These are phyloP conservation scores for Salvelinus namaycush DNA, from an alignment of 2,113 vertebrate genomes.

Conservation along the genomic window DNA sequence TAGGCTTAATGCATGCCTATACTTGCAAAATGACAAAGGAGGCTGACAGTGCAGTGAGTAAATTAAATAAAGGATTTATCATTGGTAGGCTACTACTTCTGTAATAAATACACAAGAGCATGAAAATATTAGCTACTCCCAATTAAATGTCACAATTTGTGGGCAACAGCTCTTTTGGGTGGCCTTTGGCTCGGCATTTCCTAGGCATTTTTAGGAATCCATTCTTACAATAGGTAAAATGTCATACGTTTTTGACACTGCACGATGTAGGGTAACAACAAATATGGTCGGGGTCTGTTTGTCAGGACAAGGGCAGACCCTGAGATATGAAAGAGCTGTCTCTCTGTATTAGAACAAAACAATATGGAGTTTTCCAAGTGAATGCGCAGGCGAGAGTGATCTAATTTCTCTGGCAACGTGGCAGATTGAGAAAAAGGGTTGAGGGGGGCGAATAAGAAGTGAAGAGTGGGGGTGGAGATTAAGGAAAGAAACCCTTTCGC, in stretches of 20 bases:
- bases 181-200: not conserved
- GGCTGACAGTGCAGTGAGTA: constrained; percentile 52
- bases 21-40: not conserved
- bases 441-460: not conserved
- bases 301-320: constrained; percentile 47
- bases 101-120: not conserved
- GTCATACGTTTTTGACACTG: constrained; percentile 9
- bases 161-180: constrained; percentile 21
- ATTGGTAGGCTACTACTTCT: constrained; percentile 43
- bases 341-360: constrained; percentile 60
- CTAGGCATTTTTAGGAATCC: constrained; percentile 9
- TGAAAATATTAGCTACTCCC: not conserved
- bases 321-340: constrained; percentile 64
- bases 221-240: constrained; percentile 25
- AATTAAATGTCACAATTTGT: not conserved
- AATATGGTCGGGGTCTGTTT: constrained; percentile 38
- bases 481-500: constrained; percentile 44
- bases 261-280: constrained; percentile 22
- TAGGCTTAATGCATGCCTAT: not conserved
- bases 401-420: constrained; percentile 60
- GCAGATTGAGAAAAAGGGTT: constrained; percentile 31
- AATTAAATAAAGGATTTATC: constrained; percentile 64
- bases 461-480: constrained; percentile 19
- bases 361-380: constrained; percentile 48
- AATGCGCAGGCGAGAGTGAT: constrained; percentile 57